Evolutionary conservation across 2,797 vertebrate genomes (phyloP).

Genomic region (Periparus ater): DNA sequence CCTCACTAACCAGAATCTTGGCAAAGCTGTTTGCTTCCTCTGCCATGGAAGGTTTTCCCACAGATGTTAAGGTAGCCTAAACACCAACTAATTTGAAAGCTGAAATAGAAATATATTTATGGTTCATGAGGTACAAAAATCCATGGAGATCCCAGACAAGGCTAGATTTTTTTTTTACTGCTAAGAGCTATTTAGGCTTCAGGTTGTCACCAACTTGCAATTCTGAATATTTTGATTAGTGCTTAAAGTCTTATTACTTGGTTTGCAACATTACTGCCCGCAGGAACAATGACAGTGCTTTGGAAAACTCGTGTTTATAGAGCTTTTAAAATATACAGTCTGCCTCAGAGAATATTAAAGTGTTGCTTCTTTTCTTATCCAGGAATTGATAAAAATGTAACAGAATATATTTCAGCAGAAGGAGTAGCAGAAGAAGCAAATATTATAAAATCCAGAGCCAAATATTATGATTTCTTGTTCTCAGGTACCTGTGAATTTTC

Average conservation of each 20-base stretch:
- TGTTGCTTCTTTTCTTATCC: background rate
- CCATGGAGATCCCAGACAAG: background rate
- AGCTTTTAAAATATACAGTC: slow-evolving; percentile 4
- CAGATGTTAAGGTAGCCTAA: background rate
- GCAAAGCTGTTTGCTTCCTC: background rate
- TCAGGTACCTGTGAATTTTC: background rate
- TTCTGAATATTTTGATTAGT: slow-evolving; percentile 8
- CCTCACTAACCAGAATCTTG: background rate
- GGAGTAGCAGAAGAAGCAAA: background rate
- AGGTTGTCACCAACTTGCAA: background rate
- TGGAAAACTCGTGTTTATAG: slow-evolving; percentile 8
- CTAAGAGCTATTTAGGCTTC: slow-evolving; percentile 5
- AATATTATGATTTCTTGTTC: background rate
- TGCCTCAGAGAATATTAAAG: background rate
- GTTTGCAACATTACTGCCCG: background rate
- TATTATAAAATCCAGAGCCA: background rate
- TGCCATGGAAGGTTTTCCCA: background rate
- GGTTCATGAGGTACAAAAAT: background rate
- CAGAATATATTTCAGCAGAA: background rate
- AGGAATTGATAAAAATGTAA: background rate
- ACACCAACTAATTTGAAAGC: background rate
- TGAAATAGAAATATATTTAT: slow-evolving; percentile 5
- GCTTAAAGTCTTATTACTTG: background rate
- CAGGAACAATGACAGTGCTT: background rate
- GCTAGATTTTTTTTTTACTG: slow-evolving; percentile 6